A percentile compares a stretch with the other conserved stretches of the same genome.
Evolutionary conservation across 1,140 invertebrate genomes (phyloP).

Genomic region (Spodoptera frugiperda): DNA sequence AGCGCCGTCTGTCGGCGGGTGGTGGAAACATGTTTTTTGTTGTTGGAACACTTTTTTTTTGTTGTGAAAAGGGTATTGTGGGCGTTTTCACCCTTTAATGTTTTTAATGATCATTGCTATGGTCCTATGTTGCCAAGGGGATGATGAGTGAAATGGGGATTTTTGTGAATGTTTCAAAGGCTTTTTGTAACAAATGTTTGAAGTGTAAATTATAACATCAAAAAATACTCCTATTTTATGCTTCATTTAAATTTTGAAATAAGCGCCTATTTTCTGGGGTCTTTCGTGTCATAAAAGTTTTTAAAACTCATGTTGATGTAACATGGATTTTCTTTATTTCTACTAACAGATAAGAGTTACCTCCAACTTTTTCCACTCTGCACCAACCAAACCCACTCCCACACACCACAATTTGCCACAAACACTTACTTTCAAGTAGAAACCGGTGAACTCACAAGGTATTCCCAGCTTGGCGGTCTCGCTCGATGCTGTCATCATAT

Average conservation of each 20-base stretch:
- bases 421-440: background rate
- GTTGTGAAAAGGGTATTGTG: slow-evolving; percentile 34
- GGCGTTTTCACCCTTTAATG: slow-evolving; percentile 33
- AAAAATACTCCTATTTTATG: too few species aligned
- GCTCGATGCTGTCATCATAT: slow-evolving; percentile 31
- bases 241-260: too few species aligned
- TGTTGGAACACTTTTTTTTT: slow-evolving; percentile 62
- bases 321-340: too few species aligned
- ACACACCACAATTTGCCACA: background rate
- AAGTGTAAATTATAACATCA: too few species aligned
- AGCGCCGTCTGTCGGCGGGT: slow-evolving; percentile 61
- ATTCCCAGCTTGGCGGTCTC: slow-evolving; percentile 36
- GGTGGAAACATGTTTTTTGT: slow-evolving; percentile 53
- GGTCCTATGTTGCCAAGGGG: background rate
- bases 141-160: background rate
- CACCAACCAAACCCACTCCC: background rate
- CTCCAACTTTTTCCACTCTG: too few species aligned
- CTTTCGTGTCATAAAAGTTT: too few species aligned
- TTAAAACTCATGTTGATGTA: too few species aligned
- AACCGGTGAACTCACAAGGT: slow-evolving; percentile 3
- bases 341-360: too few species aligned
- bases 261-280: too few species aligned
- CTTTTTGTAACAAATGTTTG: background rate
- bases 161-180: background rate
- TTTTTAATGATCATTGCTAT: slow-evolving; percentile 35